These are phyloP conservation scores for Tetheella fluctuosa DNA, from an alignment of 2,888 invertebrate genomes.

Conservation along the genomic window DNA sequence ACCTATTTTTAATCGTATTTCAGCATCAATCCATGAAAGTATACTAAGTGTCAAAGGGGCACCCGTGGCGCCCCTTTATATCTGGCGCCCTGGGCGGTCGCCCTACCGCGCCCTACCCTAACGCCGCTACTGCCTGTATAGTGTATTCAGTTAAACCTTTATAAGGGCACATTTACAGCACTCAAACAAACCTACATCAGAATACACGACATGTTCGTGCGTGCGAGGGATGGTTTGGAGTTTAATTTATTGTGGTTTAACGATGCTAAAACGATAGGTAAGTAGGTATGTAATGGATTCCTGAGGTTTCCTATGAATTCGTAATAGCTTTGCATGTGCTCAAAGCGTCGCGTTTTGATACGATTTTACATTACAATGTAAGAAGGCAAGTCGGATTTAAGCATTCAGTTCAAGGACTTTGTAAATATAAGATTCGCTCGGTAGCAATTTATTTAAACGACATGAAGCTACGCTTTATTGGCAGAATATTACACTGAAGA, in stretches of 20 bases:
- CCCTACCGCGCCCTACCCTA: too few relatives aligned
- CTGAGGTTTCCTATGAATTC: background rate
- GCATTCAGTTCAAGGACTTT: conserved; percentile 2
- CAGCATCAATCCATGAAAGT: too few relatives aligned
- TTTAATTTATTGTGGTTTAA: background rate
- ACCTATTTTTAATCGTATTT: too few relatives aligned
- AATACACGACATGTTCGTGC: background rate
- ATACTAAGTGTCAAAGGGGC: too few relatives aligned
- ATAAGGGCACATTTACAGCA: background rate
- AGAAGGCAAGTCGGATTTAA: background rate
- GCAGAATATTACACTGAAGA: background rate
- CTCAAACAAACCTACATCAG: background rate
- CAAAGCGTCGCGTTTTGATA: background rate
- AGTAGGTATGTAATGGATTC: background rate
- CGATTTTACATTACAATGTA: background rate
- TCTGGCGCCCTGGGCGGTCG: too few relatives aligned
- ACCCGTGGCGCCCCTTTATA: too few relatives aligned
- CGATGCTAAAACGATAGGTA: conserved; percentile 1
- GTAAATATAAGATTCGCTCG: background rate
- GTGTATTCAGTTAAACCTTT: background rate
- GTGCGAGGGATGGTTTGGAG: background rate
- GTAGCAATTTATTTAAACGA: background rate
- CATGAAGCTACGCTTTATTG: background rate
- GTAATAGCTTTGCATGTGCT: background rate
- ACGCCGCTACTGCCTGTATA: too few relatives aligned